These are phyloP conservation scores for Cyclophora punctaria DNA, from an alignment of 2,888 invertebrate genomes.

Conservation along the genomic window DNA sequence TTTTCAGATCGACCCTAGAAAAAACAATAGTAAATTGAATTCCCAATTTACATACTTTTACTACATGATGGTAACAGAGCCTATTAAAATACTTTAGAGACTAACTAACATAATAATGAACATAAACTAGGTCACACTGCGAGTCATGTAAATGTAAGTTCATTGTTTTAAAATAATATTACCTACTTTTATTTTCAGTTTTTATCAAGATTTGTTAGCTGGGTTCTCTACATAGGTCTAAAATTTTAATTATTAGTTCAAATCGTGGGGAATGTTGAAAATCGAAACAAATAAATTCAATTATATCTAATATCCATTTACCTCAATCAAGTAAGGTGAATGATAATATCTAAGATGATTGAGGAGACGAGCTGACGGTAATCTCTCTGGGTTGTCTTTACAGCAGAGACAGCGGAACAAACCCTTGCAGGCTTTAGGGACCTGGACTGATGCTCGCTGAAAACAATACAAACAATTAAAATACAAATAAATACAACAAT, in stretches of 20 bases:
- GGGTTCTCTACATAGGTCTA: too few species aligned
- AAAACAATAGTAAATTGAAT: too few species aligned
- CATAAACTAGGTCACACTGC: too few species aligned
- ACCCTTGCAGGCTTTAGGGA: constrained; percentile 30
- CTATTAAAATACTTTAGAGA: too few species aligned
- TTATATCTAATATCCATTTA: constrained; percentile 20
- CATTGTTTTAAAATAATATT: too few species aligned
- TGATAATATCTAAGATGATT: constrained; percentile 71
- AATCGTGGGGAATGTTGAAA: background rate
- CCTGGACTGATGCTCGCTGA: constrained; percentile 7
- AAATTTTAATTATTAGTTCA: constrained; percentile 1
- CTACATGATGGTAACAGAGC: too few species aligned
- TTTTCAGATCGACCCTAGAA: constrained; percentile 58
- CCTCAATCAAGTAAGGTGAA: constrained; percentile 62
- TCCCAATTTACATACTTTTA: too few species aligned
- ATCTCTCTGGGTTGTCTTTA: constrained; percentile 50
- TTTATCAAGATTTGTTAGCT: too few species aligned
- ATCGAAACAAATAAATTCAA: too few species aligned
- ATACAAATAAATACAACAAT: constrained; percentile 1
- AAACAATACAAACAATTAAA: background rate
- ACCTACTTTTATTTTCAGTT: too few species aligned
- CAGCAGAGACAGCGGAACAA: constrained; percentile 69
- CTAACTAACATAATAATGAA: too few species aligned
- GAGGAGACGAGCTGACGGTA: constrained; percentile 60
- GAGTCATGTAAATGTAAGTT: too few species aligned